These are phyloP conservation scores for Athene cunicularia DNA, from an alignment of 2,113 vertebrate species.

Conservation along the genomic window DNA sequence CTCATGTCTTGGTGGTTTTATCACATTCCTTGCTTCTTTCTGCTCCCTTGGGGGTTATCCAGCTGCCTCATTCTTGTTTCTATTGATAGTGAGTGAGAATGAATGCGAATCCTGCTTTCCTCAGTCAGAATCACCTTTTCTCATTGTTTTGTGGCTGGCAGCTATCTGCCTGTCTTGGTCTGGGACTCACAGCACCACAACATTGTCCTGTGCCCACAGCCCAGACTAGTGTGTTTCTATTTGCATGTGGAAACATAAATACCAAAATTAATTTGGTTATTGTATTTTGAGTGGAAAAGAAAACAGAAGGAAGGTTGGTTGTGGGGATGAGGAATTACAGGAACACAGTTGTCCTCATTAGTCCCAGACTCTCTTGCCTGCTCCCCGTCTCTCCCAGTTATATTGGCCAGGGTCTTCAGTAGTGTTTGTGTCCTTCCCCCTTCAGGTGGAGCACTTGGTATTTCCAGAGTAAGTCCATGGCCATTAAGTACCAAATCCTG, in stretches of 20 bases:
- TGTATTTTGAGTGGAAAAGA: not conserved
- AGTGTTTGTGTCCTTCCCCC: not conserved
- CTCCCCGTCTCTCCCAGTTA: not conserved
- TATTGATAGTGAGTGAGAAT: not conserved
- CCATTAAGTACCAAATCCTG: not conserved
- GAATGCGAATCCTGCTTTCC: not conserved
- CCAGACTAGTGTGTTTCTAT: not conserved
- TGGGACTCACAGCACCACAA: fast-evolving
- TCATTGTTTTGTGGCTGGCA: not conserved
- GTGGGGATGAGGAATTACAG: not conserved
- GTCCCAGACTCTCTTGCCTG: not conserved
- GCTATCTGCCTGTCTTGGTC: not conserved
- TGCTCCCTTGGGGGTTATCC: not conserved
- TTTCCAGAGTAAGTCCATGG: no score
- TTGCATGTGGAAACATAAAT: no score
- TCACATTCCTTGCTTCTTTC: not conserved
- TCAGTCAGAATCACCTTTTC: not conserved
- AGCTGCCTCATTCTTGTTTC: not conserved
- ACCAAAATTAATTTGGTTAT: not conserved
- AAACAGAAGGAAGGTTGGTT: not conserved
- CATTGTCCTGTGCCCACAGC: fast-evolving
- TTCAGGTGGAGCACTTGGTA: not conserved
- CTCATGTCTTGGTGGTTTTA: not conserved
- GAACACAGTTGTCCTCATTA: fast-evolving
- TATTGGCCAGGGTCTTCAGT: not conserved